Percentiles rank a stretch among this genome's conserved stretches.
Conservation (phyloP, 2,797 vertebrate genomes). For the Bufotes viridis region DNA sequence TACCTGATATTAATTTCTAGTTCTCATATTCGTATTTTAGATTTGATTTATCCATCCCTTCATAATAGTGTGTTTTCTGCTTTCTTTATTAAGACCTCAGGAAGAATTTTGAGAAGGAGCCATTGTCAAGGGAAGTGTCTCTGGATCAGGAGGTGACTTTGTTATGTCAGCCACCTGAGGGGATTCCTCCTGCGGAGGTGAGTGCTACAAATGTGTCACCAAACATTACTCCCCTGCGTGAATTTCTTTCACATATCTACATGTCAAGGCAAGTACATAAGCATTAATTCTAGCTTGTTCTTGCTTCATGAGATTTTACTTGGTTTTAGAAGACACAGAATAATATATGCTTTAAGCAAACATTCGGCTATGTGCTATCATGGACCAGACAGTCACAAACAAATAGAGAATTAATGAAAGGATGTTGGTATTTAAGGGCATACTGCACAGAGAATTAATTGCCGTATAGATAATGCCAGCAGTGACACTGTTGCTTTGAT, state of each 20-base stretch:
- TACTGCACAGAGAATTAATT: neutral
- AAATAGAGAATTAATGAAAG: constrained; percentile 7
- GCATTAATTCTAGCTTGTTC: constrained; percentile 14
- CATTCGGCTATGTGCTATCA: neutral
- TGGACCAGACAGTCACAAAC: neutral
- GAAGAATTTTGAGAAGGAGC: constrained; percentile 99
- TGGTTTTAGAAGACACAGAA: neutral
- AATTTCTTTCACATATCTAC: constrained; percentile 25
- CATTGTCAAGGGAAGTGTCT: constrained; percentile 90
- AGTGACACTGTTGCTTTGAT: neutral
- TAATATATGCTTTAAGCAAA: constrained; percentile 8
- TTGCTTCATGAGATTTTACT: neutral
- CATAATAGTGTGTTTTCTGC: neutral
- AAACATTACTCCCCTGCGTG: constrained; percentile 17
- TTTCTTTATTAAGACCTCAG: constrained; percentile 84
- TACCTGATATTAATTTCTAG: constrained; percentile 26
- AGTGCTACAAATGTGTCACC: constrained; percentile 66
- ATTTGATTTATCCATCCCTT: constrained; percentile 34
- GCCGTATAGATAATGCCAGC: neutral
- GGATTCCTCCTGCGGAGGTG: constrained; percentile 94
- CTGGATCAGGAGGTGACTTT: constrained; percentile 94
- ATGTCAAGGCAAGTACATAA: constrained; percentile 1
- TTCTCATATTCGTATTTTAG: neutral
- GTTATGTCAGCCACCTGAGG: constrained; percentile 94
- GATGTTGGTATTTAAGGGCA: constrained; percentile 3